Conservation (phyloP, 2,888 invertebrate species). For the Cataglyphis cursor region DNA sequence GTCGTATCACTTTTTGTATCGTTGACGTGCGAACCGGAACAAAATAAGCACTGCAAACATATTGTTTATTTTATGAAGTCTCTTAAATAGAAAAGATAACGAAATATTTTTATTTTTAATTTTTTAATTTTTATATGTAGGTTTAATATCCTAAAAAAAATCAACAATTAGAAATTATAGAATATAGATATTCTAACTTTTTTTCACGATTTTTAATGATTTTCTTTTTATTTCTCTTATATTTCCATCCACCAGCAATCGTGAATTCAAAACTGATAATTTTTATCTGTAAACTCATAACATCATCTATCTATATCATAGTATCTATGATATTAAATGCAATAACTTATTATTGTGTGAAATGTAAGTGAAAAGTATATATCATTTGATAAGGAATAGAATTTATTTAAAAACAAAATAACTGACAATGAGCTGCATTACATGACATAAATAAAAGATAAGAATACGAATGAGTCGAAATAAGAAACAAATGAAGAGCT, state of each 20-base stretch:
- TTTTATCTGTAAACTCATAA: neutral
- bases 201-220: neutral
- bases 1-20: constrained; percentile 9
- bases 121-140: neutral
- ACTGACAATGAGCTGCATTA: neutral
- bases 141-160: neutral
- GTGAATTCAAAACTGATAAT: neutral
- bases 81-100: neutral
- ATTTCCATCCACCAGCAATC: neutral
- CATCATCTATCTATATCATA: neutral
- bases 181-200: constrained; percentile 1
- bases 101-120: neutral
- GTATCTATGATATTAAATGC: neutral
- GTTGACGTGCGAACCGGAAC: neutral
- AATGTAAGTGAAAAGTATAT: neutral
- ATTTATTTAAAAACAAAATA: neutral
- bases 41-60: constrained; percentile 20
- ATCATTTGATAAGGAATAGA: neutral
- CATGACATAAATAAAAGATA: neutral
- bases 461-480: neutral
- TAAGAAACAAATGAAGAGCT: neutral
- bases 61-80: neutral
- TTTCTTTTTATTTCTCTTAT: neutral
- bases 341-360: neutral
- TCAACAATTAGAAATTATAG: neutral